phyloP scores from a whole-genome alignment of 2,113 vertebrate species.

The Atherinomorus stipes region DNA sequence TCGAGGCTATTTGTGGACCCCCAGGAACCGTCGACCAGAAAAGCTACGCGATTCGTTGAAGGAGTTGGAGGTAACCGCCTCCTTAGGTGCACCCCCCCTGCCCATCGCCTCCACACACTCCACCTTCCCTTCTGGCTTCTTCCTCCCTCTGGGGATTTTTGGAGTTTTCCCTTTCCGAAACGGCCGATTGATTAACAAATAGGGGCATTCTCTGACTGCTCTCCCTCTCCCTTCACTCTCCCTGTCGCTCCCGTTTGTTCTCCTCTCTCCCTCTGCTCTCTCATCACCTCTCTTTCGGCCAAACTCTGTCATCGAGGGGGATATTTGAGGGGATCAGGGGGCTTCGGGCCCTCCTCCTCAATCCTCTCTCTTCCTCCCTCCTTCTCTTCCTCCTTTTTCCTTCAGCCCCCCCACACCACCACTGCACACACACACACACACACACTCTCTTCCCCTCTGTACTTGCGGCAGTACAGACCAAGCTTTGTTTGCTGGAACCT shows the following conservation, averaged over 20 bases:
- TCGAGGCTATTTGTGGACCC: slow-evolving; percentile 91
- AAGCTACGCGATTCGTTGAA: slow-evolving; percentile 92
- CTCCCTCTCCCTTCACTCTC: slow-evolving; percentile 69
- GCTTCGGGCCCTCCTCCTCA: slow-evolving; percentile 83
- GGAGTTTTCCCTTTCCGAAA: slow-evolving; percentile 83
- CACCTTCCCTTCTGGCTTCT: slow-evolving; percentile 37
- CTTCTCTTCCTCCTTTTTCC: slow-evolving; percentile 50
- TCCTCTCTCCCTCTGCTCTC: slow-evolving; percentile 73
- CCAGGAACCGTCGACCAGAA: slow-evolving; percentile 90
- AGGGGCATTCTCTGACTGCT: slow-evolving; percentile 86
- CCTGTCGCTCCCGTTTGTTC: slow-evolving; percentile 77
- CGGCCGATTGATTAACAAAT: slow-evolving; percentile 87
- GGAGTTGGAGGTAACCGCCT: slow-evolving; percentile 92
- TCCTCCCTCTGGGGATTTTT: slow-evolving; percentile 73
- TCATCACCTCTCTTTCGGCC: slow-evolving; percentile 81
- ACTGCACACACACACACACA: too few species aligned
- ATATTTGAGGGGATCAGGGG: slow-evolving; percentile 91
- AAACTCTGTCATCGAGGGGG: slow-evolving; percentile 93
- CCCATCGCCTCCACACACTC: neutral
- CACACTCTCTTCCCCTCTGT: slow-evolving; percentile 62
- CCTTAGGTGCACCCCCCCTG: slow-evolving; percentile 13
- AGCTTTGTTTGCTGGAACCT: slow-evolving; percentile 89
- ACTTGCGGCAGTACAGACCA: slow-evolving; percentile 88
- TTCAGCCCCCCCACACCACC: neutral
- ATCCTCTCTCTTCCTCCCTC: slow-evolving; percentile 62